A percentile compares a stretch with the other conserved stretches of the same genome.
Conservation (phyloP, 2,888 invertebrate genomes). For the Sipha maydis region DNA sequence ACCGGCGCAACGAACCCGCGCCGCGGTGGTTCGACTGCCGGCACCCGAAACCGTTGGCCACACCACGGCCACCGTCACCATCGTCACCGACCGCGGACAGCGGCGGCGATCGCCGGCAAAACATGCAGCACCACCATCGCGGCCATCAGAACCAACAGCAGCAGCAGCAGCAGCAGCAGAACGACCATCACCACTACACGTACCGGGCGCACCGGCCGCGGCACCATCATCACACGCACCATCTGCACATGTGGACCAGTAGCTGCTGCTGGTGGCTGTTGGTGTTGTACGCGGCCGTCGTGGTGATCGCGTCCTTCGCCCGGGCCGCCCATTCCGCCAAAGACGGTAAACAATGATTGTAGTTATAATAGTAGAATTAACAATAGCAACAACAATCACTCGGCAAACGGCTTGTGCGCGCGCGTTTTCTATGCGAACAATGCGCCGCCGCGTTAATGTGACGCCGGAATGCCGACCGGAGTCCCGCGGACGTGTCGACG, state of each 20-base stretch:
- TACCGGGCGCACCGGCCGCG: background rate
- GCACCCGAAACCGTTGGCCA: background rate
- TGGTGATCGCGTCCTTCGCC: conserved; percentile 63
- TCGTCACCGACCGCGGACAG: background rate
- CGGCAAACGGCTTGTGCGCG: too few species aligned
- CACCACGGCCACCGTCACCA: background rate
- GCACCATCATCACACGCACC: conserved; percentile 26
- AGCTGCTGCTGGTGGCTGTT: conserved; percentile 58
- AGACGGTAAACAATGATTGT: conserved; percentile 60
- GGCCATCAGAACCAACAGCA: too few species aligned
- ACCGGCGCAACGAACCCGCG: background rate
- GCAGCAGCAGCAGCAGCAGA: too few species aligned
- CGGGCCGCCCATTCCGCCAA: conserved; percentile 64
- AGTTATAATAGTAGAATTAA: background rate
- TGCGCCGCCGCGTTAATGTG: background rate
- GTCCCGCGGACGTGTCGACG: background rate
- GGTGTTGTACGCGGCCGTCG: conserved; percentile 62
- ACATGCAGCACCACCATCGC: background rate
- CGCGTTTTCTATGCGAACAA: background rate
- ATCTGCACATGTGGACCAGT: conserved; percentile 47
- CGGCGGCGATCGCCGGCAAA: background rate
- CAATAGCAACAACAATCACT: background rate
- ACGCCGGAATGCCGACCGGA: background rate
- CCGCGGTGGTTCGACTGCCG: background rate
- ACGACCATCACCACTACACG: background rate